phyloP scores from a whole-genome alignment of 2,113 vertebrate genomes.

The Otocyon megalotis region DNA sequence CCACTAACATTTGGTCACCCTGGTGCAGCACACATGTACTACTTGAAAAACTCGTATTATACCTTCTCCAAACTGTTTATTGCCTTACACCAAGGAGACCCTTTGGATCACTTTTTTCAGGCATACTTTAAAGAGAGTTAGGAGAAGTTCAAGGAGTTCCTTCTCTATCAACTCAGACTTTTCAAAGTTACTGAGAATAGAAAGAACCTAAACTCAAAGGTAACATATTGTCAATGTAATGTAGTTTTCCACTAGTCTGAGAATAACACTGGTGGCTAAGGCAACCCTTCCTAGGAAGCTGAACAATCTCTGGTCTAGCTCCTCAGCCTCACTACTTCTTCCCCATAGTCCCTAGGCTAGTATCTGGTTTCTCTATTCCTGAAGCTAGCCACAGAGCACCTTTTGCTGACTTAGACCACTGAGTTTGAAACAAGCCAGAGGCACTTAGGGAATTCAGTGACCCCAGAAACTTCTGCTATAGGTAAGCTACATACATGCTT shows the following conservation, averaged over 20 bases:
- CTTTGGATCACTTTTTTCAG: neutral
- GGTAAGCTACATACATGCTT: neutral
- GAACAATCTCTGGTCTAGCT: no score
- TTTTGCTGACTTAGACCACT: neutral
- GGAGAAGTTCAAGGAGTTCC: neutral
- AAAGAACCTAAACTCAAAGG: neutral
- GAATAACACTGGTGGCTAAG: neutral
- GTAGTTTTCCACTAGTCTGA: neutral
- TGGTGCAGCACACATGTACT: neutral
- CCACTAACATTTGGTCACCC: neutral
- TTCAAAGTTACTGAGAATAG: neutral
- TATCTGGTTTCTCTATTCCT: neutral
- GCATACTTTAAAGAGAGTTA: neutral
- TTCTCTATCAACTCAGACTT: neutral
- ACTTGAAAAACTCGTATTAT: neutral
- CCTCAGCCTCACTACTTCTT: fast-evolving
- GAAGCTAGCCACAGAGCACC: fast-evolving
- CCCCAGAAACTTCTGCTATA: neutral
- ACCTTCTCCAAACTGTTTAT: neutral
- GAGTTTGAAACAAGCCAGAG: neutral
- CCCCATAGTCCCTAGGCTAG: neutral
- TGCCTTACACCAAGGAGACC: neutral
- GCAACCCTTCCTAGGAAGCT: neutral
- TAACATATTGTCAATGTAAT: neutral
- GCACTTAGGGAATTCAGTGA: neutral